Percentiles rank a stretch among this genome's conserved stretches.
Conservation (phyloP, 2,888 invertebrate species). For the Yponomeuta sedellus region DNA sequence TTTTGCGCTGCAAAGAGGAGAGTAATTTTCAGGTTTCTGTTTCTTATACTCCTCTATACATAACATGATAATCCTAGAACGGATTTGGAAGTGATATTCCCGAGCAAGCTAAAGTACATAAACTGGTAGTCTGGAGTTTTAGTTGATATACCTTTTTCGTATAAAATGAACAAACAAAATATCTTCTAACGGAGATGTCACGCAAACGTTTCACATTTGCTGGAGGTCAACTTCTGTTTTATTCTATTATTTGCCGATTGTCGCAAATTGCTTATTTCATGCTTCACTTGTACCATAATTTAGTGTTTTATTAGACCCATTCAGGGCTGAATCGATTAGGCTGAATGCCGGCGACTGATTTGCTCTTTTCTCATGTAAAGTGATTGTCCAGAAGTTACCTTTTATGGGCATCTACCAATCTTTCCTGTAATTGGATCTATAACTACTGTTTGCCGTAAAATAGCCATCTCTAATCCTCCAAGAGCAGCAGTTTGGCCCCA, state of each 20-base stretch:
- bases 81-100: too few species aligned
- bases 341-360: conserved; percentile 1
- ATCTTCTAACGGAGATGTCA: not conserved
- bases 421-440: not conserved
- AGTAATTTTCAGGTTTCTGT: too few species aligned
- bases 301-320: conserved; percentile 14
- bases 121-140: too few species aligned
- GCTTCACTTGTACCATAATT: conserved; percentile 28
- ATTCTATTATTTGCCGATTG: conserved; percentile 21
- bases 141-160: too few species aligned
- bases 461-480: not conserved
- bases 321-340: conserved; percentile 3
- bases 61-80: too few species aligned
- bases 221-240: not conserved
- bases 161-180: too few species aligned
- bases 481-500: not conserved
- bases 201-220: not conserved
- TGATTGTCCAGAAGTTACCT: not conserved
- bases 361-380: conserved; percentile 4
- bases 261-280: conserved; percentile 38
- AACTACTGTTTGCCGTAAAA: not conserved
- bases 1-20: too few species aligned
- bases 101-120: too few species aligned
- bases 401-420: not conserved
- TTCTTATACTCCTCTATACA: too few species aligned